These are phyloP conservation scores for Spodoptera litura DNA, from an alignment of 1,140 invertebrate genomes.

Conservation along the genomic window DNA sequence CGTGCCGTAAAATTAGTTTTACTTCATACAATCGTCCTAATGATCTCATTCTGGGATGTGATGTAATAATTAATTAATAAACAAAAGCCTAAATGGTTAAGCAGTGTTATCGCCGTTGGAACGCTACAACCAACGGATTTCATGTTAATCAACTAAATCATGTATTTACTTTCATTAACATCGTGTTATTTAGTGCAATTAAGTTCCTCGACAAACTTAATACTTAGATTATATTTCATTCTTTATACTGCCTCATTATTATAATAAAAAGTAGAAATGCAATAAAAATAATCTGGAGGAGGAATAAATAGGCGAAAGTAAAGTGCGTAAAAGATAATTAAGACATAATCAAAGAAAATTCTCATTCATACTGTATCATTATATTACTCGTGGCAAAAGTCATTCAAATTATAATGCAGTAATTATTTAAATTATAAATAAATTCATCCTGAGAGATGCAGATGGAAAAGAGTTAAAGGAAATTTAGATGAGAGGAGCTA, in stretches of 20 bases:
- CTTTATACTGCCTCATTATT: slow-evolving; percentile 77
- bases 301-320: slow-evolving; percentile 73
- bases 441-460: slow-evolving; percentile 62
- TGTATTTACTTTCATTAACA: slow-evolving; percentile 66
- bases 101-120: slow-evolving; percentile 80
- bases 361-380: slow-evolving; percentile 65
- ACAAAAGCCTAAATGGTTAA: slow-evolving; percentile 68
- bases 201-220: slow-evolving; percentile 72
- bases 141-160: slow-evolving; percentile 77
- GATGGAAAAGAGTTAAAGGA: slow-evolving; percentile 62
- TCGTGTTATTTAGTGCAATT: slow-evolving; percentile 77
- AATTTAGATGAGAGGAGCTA: slow-evolving; percentile 63
- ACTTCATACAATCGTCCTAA: slow-evolving; percentile 47
- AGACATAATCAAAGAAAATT: slow-evolving; percentile 53
- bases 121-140: slow-evolving; percentile 71
- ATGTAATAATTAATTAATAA: slow-evolving; percentile 50
- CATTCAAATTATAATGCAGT: slow-evolving; percentile 77
- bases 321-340: slow-evolving; percentile 73
- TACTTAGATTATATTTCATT: slow-evolving; percentile 73
- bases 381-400: slow-evolving; percentile 62
- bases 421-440: slow-evolving; percentile 55
- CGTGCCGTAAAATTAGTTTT: slow-evolving; percentile 57
- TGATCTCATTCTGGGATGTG: slow-evolving; percentile 45
- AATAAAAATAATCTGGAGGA: slow-evolving; percentile 71
- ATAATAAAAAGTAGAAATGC: slow-evolving; percentile 73